Conservation (phyloP, 2,113 vertebrate species). For the Lagenorhynchus albirostris region DNA sequence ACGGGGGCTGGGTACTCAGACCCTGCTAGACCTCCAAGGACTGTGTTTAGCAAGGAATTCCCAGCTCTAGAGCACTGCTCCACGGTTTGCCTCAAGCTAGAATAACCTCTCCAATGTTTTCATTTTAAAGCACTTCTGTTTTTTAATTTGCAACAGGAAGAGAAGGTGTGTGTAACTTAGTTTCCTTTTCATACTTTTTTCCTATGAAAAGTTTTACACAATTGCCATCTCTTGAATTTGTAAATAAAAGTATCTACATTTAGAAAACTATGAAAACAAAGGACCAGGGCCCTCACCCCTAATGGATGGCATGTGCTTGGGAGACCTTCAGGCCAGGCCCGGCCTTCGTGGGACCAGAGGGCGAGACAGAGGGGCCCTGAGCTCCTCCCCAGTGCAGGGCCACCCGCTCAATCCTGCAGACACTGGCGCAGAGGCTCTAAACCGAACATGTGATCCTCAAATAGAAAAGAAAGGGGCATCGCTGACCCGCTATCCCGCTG, state of each 20-base stretch:
- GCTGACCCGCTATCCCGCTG: not conserved
- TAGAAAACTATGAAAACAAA: not conserved
- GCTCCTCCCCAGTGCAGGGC: not conserved
- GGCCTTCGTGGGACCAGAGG: not conserved
- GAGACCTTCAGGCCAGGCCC: not conserved
- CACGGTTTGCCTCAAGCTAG: not conserved
- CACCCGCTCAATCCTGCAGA: not conserved
- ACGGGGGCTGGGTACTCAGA: not conserved
- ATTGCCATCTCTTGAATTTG: not conserved
- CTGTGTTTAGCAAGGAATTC: not conserved
- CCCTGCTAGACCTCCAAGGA: not conserved
- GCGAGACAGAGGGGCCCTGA: not conserved
- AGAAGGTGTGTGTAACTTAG: not conserved
- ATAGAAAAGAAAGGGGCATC: not conserved
- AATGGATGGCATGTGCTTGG: not conserved
- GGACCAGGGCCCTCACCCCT: not conserved
- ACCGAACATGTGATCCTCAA: not conserved
- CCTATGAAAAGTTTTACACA: not conserved
- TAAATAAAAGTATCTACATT: not conserved
- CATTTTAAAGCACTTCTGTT: not conserved
- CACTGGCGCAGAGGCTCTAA: not conserved
- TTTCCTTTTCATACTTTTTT: not conserved
- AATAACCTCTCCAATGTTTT: not conserved
- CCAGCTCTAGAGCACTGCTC: not conserved
- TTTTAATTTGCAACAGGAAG: not conserved